Conservation (phyloP, 2,888 invertebrate genomes). For the Callinectes sapidus region DNA sequence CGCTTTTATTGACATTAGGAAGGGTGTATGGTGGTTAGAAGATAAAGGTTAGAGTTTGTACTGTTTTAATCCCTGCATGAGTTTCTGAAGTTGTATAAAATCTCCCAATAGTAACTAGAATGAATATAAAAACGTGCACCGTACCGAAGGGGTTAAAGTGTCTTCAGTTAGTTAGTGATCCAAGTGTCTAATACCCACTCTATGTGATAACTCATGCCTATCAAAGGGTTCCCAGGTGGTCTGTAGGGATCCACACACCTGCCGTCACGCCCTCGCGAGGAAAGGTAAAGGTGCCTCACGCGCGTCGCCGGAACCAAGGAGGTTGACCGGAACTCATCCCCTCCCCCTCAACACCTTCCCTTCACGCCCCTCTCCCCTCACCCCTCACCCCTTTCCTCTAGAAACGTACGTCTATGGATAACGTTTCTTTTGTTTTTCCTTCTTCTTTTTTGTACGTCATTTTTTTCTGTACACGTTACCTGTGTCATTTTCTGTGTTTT, state of each 20-base stretch:
- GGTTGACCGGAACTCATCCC: neutral
- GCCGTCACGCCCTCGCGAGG: constrained; percentile 10
- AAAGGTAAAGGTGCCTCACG: neutral
- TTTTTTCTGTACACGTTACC: neutral
- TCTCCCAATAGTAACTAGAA: no score
- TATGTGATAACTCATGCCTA: neutral
- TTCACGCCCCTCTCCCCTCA: neutral
- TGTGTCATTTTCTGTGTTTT: neutral
- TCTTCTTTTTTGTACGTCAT: neutral
- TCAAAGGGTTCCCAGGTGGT: neutral
- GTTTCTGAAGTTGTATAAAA: no score
- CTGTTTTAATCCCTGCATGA: no score
- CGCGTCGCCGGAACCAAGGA: neutral
- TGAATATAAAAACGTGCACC: no score
- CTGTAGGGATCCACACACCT: neutral
- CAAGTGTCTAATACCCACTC: neutral
- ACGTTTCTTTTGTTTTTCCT: neutral
- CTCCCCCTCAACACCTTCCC: neutral
- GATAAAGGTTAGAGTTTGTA: no score
- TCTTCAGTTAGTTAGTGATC: neutral
- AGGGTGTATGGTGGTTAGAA: no score
- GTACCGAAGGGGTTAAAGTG: no score
- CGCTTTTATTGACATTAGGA: no score
- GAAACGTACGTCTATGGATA: neutral
- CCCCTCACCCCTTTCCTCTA: neutral